These are phyloP conservation scores for Camponotus fellah DNA, from an alignment of 2,888 invertebrate species.

Conservation along the genomic window DNA sequence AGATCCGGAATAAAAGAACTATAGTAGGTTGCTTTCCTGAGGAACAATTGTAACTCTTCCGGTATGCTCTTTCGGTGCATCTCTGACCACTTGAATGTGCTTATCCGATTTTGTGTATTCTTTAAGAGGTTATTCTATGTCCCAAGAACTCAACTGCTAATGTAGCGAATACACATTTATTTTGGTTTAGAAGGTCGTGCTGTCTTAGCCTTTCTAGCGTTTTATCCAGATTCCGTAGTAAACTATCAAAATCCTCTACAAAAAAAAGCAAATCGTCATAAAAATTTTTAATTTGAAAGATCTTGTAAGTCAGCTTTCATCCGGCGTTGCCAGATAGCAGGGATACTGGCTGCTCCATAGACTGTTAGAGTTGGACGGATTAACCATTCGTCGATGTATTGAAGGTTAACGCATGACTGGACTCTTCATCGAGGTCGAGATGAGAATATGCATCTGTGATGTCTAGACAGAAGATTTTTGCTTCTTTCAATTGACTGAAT, in stretches of 20 bases:
- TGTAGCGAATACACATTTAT: neutral
- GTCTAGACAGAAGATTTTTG: neutral
- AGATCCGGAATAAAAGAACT: neutral
- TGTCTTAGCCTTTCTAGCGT: neutral
- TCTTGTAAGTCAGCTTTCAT: neutral
- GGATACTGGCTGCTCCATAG: slow-evolving; percentile 5
- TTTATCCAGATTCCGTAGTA: neutral
- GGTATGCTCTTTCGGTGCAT: neutral
- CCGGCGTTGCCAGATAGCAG: neutral
- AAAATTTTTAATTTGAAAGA: neutral
- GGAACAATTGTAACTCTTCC: slow-evolving; percentile 6
- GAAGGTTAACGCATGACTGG: neutral
- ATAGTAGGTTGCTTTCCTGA: slow-evolving; percentile 4
- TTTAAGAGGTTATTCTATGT: neutral
- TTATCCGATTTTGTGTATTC: neutral
- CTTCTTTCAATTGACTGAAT: neutral
- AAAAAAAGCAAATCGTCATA: neutral
- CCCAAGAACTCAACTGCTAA: neutral
- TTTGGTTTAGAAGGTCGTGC: neutral
- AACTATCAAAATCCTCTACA: neutral
- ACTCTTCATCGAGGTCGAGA: neutral
- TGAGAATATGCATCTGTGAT: neutral
- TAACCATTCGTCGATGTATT: neutral
- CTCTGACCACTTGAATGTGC: neutral
- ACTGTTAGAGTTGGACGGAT: slow-evolving; percentile 14